Conservation (phyloP, 2,113 vertebrate genomes). For the Sakesphorus luctuosus region DNA sequence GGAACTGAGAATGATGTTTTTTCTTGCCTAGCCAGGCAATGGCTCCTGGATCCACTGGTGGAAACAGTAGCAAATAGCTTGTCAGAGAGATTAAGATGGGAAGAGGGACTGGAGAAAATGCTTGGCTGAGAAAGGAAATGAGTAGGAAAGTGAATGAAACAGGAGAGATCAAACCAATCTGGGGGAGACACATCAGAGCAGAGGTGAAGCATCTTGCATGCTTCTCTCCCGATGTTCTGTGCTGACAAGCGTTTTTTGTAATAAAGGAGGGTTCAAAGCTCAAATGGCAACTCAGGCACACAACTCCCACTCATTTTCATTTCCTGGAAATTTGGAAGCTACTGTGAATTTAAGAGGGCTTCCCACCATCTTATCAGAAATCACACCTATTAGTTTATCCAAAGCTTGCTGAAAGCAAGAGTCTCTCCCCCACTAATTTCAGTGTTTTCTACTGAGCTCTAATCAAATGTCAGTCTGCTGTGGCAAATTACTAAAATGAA, state of each 20-base stretch:
- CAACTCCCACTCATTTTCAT: not conserved
- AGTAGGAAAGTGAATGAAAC: not conserved
- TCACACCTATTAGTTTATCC: not conserved
- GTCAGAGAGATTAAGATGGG: not conserved
- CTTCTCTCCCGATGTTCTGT: not conserved
- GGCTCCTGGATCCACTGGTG: not conserved
- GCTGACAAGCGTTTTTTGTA: not conserved
- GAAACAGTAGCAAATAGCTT: not conserved
- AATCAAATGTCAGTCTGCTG: not conserved
- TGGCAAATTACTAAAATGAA: slow-evolving; percentile 10
- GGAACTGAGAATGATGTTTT: not conserved
- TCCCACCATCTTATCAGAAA: not conserved
- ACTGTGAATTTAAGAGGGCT: not conserved
- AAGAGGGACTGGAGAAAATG: not conserved
- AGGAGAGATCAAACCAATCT: not conserved
- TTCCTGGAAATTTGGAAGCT: not conserved
- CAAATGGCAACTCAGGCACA: not conserved
- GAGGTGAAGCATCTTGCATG: not conserved
- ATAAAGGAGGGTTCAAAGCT: not conserved
- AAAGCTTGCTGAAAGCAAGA: not conserved
- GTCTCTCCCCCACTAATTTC: not conserved
- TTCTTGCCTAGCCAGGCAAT: not conserved
- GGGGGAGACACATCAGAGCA: accelerated
- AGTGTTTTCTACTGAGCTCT: not conserved
- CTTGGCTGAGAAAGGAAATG: not conserved